Percentiles rank a stretch among this genome's conserved stretches.
These are phyloP conservation scores for Helostoma temminkii DNA, from an alignment of 2,797 vertebrate species.

Conservation along the genomic window DNA sequence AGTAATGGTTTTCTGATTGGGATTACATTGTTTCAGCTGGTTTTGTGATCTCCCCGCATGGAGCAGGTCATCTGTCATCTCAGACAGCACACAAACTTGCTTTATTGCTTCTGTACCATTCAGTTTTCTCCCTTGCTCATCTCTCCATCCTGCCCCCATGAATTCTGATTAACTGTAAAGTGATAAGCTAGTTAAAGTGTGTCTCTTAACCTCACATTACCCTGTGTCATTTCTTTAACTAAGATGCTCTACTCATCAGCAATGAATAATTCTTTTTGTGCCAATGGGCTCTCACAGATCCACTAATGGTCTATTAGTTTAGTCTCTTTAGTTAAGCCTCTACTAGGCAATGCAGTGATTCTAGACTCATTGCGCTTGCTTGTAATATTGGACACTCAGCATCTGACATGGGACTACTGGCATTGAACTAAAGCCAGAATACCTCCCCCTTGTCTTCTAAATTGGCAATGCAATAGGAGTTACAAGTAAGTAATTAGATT, in stretches of 20 bases:
- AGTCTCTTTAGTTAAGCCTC: conserved; percentile 57
- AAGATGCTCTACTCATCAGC: conserved; percentile 51
- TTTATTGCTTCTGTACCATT: conserved; percentile 22
- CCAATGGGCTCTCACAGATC: conserved; percentile 58
- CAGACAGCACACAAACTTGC: conserved; percentile 23
- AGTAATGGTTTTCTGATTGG: conserved; percentile 66
- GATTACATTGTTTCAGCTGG: conserved; percentile 47
- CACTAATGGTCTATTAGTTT: conserved; percentile 66
- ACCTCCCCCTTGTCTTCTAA: conserved; percentile 36
- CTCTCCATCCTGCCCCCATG: conserved; percentile 6
- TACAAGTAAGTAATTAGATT: conserved; percentile 49
- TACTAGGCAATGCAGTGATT: conserved; percentile 46
- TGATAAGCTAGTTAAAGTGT: no score
- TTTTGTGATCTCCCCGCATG: conserved; percentile 42
- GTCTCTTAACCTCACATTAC: conserved; percentile 21
- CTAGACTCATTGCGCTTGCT: conserved; percentile 32
- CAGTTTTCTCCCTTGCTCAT: background rate
- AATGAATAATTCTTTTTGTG: conserved; percentile 60
- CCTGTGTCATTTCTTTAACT: conserved; percentile 55
- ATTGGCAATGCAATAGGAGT: conserved; percentile 38
- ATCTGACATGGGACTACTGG: conserved; percentile 15
- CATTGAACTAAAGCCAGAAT: conserved; percentile 38
- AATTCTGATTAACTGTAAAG: conserved; percentile 53
- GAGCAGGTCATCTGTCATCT: conserved; percentile 24
- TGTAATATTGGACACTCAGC: conserved; percentile 29